Percentiles rank a stretch among this genome's conserved stretches.
Conservation (phyloP, 1,140 invertebrate species). For the Drosophila quadrilineata region DNA sequence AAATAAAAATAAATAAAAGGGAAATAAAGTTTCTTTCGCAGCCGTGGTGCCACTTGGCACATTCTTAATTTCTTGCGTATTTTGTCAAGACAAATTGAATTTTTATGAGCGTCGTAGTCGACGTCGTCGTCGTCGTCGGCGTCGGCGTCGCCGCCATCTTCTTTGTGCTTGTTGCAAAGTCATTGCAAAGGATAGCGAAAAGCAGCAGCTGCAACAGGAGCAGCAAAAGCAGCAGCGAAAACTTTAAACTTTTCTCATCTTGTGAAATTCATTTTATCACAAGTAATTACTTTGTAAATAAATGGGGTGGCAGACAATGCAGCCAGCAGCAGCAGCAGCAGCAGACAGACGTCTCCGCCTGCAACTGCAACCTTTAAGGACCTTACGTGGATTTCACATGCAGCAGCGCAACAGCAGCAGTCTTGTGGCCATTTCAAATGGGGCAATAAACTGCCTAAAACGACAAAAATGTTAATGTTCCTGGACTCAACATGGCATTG, state of each 20-base stretch:
- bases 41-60: slow-evolving; percentile 77
- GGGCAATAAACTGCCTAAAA: slow-evolving; percentile 46
- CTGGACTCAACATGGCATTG: slow-evolving; percentile 9
- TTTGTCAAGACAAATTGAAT: slow-evolving; percentile 79
- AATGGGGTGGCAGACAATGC: slow-evolving; percentile 48
- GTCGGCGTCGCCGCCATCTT: slow-evolving; percentile 21
- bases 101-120: slow-evolving; percentile 65
- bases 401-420: slow-evolving; percentile 37
- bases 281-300: slow-evolving; percentile 80
- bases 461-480: slow-evolving; percentile 27
- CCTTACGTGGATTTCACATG: slow-evolving; percentile 39
- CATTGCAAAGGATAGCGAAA: slow-evolving; percentile 49
- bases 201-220: slow-evolving; percentile 19
- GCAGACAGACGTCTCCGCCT: slow-evolving; percentile 30
- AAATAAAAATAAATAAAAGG: slow-evolving; percentile 51
- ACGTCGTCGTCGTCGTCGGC: slow-evolving; percentile 21
- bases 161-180: slow-evolving; percentile 32
- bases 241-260: slow-evolving; percentile 80
- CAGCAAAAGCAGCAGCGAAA: slow-evolving; percentile 32
- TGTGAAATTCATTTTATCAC: slow-evolving; percentile 77
- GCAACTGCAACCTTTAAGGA: too few species aligned
- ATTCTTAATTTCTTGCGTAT: slow-evolving; percentile 80
- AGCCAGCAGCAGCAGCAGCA: too few species aligned
- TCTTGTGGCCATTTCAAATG: slow-evolving; percentile 43
- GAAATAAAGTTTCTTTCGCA: slow-evolving; percentile 74